A percentile compares a stretch with the other conserved stretches of the same genome.
Conservation (phyloP, 2,113 vertebrate species). For the Sturnus vulgaris region DNA sequence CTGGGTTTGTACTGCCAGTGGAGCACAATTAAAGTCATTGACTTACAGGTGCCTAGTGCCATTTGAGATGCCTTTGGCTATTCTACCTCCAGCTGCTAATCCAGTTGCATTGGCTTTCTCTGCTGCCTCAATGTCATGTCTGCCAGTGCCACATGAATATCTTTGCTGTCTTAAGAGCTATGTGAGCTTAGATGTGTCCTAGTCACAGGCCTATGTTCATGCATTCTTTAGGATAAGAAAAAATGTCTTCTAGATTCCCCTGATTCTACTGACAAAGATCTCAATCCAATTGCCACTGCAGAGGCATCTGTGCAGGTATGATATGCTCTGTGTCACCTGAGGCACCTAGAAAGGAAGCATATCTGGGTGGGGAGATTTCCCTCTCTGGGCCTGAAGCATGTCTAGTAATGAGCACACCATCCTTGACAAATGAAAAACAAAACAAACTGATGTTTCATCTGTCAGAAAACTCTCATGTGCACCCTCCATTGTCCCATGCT, state of each 20-base stretch:
- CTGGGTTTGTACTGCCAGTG: neutral
- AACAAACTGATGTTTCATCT: neutral
- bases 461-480: neutral
- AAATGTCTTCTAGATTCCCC: neutral
- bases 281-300: neutral
- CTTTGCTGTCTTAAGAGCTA: neutral
- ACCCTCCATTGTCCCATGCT: neutral
- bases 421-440: constrained; percentile 31
- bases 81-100: neutral
- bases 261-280: neutral
- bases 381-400: neutral
- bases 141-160: neutral
- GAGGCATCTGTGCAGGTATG: neutral
- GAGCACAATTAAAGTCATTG: neutral
- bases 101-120: neutral
- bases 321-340: neutral
- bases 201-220: neutral
- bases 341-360: neutral
- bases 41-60: neutral
- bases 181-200: neutral
- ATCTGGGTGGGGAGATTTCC: neutral
- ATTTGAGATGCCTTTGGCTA: neutral
- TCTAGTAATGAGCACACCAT: neutral
- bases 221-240: neutral
- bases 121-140: neutral